Evolutionary conservation across 2,888 invertebrate species (phyloP).

Genomic region (Eugnorisma glareosa): DNA sequence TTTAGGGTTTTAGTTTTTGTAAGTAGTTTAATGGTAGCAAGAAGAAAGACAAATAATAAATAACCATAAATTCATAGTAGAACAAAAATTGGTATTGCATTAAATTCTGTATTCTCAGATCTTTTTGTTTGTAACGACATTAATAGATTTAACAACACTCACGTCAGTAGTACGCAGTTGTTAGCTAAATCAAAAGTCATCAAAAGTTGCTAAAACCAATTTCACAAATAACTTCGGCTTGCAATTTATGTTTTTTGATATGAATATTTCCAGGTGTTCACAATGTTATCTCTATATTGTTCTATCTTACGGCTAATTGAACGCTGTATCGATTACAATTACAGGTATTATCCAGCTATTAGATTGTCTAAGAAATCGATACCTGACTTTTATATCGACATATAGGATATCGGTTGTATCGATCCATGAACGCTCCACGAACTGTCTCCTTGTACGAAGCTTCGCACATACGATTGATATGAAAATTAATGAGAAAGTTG

Average conservation of each 20-base stretch:
- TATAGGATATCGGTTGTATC: background rate
- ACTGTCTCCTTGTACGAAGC: slow-evolving; percentile 1
- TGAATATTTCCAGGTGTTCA: slow-evolving; percentile 21
- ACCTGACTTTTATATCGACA: slow-evolving; percentile 24
- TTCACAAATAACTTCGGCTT: background rate
- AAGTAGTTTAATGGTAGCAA: background rate
- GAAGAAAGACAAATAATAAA: background rate
- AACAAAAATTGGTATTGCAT: background rate
- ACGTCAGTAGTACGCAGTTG: background rate
- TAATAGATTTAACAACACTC: background rate
- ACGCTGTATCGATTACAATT: slow-evolving; percentile 13
- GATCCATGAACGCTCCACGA: too few species aligned
- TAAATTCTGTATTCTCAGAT: background rate
- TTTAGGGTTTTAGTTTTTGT: background rate
- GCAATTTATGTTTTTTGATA: background rate
- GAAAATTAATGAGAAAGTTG: background rate
- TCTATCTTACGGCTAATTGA: slow-evolving; percentile 35
- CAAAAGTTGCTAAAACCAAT: background rate
- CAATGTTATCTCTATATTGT: slow-evolving; percentile 13
- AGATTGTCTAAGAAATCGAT: slow-evolving; percentile 34
- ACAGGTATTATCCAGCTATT: slow-evolving; percentile 17
- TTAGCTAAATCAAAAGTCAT: background rate
- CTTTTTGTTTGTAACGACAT: background rate
- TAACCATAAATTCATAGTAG: background rate
- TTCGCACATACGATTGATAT: background rate